phyloP scores from a whole-genome alignment of 1,140 invertebrate genomes.

The Antheraea pernyi region DNA sequence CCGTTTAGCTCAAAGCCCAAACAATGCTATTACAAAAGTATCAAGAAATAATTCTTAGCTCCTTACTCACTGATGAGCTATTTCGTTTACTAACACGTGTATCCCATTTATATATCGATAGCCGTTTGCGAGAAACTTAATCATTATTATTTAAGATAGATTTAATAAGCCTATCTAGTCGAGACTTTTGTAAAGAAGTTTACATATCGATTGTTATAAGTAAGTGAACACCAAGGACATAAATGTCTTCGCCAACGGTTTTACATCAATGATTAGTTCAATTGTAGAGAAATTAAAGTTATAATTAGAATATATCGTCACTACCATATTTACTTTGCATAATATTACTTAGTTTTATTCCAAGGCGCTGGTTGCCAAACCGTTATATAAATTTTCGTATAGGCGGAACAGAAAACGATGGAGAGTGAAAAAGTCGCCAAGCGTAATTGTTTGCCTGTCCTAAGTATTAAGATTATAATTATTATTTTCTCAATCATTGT shows the following conservation, averaged over 20 bases:
- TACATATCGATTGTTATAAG: too few species aligned
- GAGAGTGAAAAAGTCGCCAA: neutral
- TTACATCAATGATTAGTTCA: too few species aligned
- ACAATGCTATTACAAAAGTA: conserved; percentile 3
- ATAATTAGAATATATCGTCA: neutral
- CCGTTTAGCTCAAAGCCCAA: conserved; percentile 2
- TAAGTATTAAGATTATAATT: neutral
- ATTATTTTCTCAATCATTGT: neutral
- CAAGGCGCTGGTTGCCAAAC: neutral
- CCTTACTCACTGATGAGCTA: conserved; percentile 16
- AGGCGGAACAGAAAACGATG: neutral
- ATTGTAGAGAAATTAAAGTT: neutral
- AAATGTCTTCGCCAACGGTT: too few species aligned
- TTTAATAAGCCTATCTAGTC: too few species aligned
- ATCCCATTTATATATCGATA: conserved; percentile 16
- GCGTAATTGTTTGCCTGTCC: neutral
- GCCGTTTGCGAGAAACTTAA: conserved; percentile 30
- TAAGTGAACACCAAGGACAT: too few species aligned
- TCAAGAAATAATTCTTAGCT: conserved; percentile 8
- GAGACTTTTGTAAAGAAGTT: too few species aligned
- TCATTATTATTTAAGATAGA: too few species aligned
- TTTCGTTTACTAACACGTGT: conserved; percentile 16
- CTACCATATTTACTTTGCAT: neutral
- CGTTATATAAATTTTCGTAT: neutral
- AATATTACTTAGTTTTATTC: conserved; percentile 2